These are phyloP conservation scores for Tetranychus cinnabarinus DNA, from an alignment of 1,140 invertebrate species.

Conservation along the genomic window DNA sequence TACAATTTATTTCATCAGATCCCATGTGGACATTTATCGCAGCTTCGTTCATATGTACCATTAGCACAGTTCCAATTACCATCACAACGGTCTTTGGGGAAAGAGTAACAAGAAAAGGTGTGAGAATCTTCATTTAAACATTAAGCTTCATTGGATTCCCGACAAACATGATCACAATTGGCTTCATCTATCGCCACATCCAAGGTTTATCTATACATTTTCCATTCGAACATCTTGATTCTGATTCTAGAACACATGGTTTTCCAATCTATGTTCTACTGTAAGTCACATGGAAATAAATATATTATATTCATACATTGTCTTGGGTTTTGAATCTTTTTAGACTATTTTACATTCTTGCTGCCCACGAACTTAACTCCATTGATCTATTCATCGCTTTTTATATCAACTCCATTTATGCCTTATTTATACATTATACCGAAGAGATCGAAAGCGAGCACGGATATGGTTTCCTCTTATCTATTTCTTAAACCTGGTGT, in stretches of 20 bases:
- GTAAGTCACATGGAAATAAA: background rate
- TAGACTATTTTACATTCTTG: no score
- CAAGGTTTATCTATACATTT: constrained; percentile 7
- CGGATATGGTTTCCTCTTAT: no score
- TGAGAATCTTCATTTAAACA: constrained; percentile 6
- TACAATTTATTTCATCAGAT: constrained; percentile 22
- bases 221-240: constrained; percentile 3
- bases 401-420: no score
- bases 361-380: no score
- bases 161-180: constrained; percentile 4
- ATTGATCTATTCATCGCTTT: no score
- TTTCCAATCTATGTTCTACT: background rate
- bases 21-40: constrained; percentile 30
- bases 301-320: no score
- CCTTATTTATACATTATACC: no score
- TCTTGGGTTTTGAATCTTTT: no score
- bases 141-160: constrained; percentile 5
- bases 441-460: no score
- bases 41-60: constrained; percentile 11
- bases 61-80: constrained; percentile 10
- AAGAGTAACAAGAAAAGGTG: background rate
- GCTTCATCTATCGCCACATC: constrained; percentile 9
- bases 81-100: constrained; percentile 9
- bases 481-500: no score
- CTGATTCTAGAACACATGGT: background rate